These are phyloP conservation scores for Caenorhabditis plicata DNA, from an alignment of 2,888 invertebrate species.

Conservation along the genomic window DNA sequence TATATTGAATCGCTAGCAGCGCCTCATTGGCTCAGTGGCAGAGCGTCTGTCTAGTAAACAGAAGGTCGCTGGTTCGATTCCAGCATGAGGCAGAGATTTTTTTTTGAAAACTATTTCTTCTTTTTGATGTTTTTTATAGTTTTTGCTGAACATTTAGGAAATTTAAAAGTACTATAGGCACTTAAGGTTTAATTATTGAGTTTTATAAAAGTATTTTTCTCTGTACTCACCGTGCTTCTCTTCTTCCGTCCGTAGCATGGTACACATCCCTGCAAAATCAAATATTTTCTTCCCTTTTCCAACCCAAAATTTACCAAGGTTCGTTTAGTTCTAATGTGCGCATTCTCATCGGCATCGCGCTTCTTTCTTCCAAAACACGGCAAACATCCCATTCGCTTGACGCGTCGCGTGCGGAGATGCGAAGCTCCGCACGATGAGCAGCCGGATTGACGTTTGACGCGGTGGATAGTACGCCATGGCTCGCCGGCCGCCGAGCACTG, in stretches of 20 bases:
- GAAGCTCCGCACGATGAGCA: conserved; percentile 25
- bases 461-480: conserved; percentile 5
- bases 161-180: too few relatives aligned
- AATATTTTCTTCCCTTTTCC: background rate
- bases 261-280: conserved; percentile 13
- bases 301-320: conserved; percentile 10
- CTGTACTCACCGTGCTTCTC: conserved; percentile 9
- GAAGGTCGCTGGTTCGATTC: conserved; percentile 65
- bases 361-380: conserved; percentile 30
- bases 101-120: too few relatives aligned
- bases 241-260: conserved; percentile 26
- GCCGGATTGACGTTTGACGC: conserved; percentile 13
- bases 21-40: conserved; percentile 63
- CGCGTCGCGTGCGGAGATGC: conserved; percentile 10
- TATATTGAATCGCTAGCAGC: too few relatives aligned
- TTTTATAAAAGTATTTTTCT: too few relatives aligned
- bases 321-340: conserved; percentile 20
- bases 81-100: conserved; percentile 59
- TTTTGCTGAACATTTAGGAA: too few relatives aligned
- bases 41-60: conserved; percentile 65
- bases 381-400: conserved; percentile 31
- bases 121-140: too few relatives aligned
- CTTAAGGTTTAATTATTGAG: too few relatives aligned
- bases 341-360: conserved; percentile 11
- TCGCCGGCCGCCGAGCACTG: conserved; percentile 19